Conservation (phyloP, 2,888 invertebrate species). For the Theretra japonica region DNA sequence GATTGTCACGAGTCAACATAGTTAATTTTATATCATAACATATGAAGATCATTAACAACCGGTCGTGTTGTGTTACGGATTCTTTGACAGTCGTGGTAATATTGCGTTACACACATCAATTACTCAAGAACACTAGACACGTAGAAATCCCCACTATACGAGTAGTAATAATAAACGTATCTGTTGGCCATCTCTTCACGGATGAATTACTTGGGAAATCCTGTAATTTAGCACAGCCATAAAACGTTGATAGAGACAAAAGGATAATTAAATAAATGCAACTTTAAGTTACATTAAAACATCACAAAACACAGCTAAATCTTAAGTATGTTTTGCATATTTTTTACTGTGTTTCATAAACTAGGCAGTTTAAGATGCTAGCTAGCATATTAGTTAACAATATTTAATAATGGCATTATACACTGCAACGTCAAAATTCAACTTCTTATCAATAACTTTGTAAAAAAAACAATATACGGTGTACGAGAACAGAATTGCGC, state of each 20-base stretch:
- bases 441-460: background rate
- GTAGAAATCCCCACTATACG: conserved; percentile 8
- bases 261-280: too few relatives aligned
- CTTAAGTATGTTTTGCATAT: too few relatives aligned
- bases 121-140: background rate
- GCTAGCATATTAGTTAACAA: too few relatives aligned
- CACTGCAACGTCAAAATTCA: background rate
- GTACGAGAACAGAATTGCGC: background rate
- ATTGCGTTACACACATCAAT: conserved; percentile 17
- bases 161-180: background rate
- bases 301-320: too few relatives aligned
- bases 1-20: background rate
- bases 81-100: conserved; percentile 3
- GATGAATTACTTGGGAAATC: background rate
- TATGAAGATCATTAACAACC: background rate
- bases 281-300: too few relatives aligned
- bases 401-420: background rate
- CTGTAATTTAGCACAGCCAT: too few relatives aligned
- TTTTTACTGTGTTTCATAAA: too few relatives aligned
- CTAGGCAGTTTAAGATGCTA: too few relatives aligned
- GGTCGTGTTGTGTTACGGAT: conserved; percentile 10
- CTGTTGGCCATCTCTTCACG: background rate
- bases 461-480: background rate
- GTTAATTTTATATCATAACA: background rate
- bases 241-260: too few relatives aligned